phyloP scores from a whole-genome alignment of 2,113 vertebrate species.

The Fulica atra region DNA sequence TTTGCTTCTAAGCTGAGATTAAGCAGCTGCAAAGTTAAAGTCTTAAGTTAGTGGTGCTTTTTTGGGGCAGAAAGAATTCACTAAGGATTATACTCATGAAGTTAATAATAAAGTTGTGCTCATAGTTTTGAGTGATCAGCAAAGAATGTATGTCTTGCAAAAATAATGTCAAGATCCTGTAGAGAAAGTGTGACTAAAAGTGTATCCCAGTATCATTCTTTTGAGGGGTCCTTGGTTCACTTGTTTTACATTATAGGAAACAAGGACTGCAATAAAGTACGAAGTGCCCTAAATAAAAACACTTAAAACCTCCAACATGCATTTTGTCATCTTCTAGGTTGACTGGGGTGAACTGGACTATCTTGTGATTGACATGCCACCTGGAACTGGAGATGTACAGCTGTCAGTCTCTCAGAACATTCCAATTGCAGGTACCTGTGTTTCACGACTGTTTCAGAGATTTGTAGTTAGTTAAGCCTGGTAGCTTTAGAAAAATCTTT shows the following conservation, averaged over 20 bases:
- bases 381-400: conserved; percentile 96
- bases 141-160: neutral
- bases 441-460: neutral
- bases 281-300: neutral
- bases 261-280: neutral
- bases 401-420: conserved; percentile 93
- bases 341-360: conserved; percentile 95
- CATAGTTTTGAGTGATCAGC: neutral
- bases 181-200: neutral
- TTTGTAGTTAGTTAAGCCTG: neutral
- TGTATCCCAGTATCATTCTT: neutral
- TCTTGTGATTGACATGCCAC: conserved; percentile 96
- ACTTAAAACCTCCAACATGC: neutral
- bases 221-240: neutral
- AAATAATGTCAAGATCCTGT: neutral
- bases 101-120: neutral
- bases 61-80: neutral
- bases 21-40: neutral
- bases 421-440: conserved; percentile 85
- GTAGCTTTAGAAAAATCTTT: neutral
- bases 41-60: neutral
- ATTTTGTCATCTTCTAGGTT: conserved; percentile 80
- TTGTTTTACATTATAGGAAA: neutral
- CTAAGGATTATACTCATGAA: neutral
- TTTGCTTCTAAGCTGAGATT: neutral